Conservation (phyloP, 2,888 invertebrate species). For the Gryllus longicercus region DNA sequence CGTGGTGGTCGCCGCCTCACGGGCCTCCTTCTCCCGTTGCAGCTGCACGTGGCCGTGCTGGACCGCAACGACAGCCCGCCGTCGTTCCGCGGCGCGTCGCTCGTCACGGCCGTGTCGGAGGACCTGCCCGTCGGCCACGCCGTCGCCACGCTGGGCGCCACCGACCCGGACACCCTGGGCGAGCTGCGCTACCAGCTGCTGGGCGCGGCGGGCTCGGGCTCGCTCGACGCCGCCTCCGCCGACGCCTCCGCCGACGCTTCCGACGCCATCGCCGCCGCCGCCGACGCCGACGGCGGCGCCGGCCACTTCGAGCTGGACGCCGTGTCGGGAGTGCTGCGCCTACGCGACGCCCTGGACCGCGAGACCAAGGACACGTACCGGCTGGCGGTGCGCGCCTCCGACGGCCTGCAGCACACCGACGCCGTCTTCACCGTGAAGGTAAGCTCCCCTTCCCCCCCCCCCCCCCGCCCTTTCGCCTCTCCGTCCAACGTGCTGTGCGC, state of each 20-base stretch:
- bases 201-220: constrained; percentile 45
- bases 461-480: no score
- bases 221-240: constrained; percentile 29
- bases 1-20: background rate
- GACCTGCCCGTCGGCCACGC: constrained; percentile 78
- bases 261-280: constrained; percentile 67
- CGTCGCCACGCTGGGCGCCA: constrained; percentile 72
- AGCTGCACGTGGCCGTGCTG: constrained; percentile 80
- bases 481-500: no score
- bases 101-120: constrained; percentile 75
- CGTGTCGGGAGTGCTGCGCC: constrained; percentile 65
- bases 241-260: background rate
- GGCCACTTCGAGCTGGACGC: constrained; percentile 64
- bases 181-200: constrained; percentile 70
- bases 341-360: constrained; percentile 77
- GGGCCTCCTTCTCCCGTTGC: constrained; percentile 45
- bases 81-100: constrained; percentile 68
- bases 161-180: constrained; percentile 83
- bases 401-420: constrained; percentile 83
- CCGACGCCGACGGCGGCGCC: constrained; percentile 60
- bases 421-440: constrained; percentile 76
- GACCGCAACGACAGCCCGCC: constrained; percentile 97
- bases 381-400: constrained; percentile 77
- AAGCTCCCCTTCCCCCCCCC: constrained; percentile 43
- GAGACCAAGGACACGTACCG: constrained; percentile 76